A percentile compares a stretch with the other conserved stretches of the same genome.
These are phyloP conservation scores for Balaenoptera acutorostrata DNA, from an alignment of 2,113 vertebrate genomes.

Conservation along the genomic window DNA sequence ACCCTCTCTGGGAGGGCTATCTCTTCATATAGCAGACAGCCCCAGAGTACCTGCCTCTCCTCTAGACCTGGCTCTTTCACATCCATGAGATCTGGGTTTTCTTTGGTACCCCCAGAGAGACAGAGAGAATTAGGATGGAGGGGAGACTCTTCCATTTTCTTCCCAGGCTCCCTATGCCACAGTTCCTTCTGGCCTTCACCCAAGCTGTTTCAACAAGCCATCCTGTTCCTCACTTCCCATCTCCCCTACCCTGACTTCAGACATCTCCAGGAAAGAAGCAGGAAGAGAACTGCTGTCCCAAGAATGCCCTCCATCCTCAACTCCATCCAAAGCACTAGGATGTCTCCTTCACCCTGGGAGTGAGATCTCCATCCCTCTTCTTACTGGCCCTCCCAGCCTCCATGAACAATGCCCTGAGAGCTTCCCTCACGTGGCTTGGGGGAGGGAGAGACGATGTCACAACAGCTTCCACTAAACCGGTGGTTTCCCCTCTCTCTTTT, in stretches of 20 bases:
- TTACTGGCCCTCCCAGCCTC: background rate
- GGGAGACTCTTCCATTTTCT: accelerated
- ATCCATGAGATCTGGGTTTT: background rate
- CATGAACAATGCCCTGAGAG: background rate
- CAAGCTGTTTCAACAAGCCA: background rate
- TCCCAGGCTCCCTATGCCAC: background rate
- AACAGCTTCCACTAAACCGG: background rate
- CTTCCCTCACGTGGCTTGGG: background rate
- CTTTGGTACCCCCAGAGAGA: background rate
- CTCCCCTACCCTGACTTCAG: background rate
- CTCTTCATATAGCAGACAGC: background rate
- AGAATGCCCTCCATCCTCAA: background rate
- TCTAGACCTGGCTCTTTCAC: background rate
- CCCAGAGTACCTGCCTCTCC: background rate
- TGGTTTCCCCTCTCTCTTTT: background rate
- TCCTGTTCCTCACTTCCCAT: background rate
- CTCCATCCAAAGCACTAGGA: background rate
- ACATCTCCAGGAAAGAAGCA: background rate
- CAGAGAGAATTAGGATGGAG: background rate
- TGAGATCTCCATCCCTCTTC: background rate
- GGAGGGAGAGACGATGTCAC: background rate
- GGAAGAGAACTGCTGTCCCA: background rate
- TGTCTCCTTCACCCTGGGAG: background rate
- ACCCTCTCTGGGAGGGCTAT: background rate
- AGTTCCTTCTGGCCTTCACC: background rate